Evolutionary conservation across 2,888 invertebrate genomes (phyloP).

Genomic region (Allolobophora icterica): DNA sequence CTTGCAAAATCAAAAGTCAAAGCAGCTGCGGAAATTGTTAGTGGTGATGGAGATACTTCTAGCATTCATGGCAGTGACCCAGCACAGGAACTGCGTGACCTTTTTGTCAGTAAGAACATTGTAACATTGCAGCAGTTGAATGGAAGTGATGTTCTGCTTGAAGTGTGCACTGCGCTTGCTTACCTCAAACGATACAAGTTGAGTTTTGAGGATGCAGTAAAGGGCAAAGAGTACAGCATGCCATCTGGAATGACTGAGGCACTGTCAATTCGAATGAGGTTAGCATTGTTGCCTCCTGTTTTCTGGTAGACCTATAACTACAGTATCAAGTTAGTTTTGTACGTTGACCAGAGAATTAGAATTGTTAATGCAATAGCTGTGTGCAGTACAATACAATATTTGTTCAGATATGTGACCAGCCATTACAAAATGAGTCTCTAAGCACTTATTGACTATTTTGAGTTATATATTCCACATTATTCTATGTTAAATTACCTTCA

Average conservation of each 20-base stretch:
- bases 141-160: slow-evolving; percentile 81
- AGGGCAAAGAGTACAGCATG: slow-evolving; percentile 72
- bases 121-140: slow-evolving; percentile 80
- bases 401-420: no score
- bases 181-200: slow-evolving; percentile 72
- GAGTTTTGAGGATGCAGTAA: slow-evolving; percentile 73
- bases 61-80: slow-evolving; percentile 23
- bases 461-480: no score
- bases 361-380: no score
- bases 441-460: no score
- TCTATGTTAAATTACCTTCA: no score
- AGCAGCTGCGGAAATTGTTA: neutral
- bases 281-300: slow-evolving; percentile 39
- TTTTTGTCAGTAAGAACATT: slow-evolving; percentile 80
- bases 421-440: no score
- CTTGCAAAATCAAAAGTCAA: neutral
- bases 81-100: slow-evolving; percentile 59
- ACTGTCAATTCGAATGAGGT: slow-evolving; percentile 75
- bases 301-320: neutral
- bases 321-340: neutral
- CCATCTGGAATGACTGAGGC: slow-evolving; percentile 78
- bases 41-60: slow-evolving; percentile 10
- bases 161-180: slow-evolving; percentile 81
- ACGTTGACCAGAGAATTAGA: neutral
- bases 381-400: no score